These are phyloP conservation scores for Rhynchophorus ferrugineus DNA, from an alignment of 1,140 invertebrate genomes.

Conservation along the genomic window DNA sequence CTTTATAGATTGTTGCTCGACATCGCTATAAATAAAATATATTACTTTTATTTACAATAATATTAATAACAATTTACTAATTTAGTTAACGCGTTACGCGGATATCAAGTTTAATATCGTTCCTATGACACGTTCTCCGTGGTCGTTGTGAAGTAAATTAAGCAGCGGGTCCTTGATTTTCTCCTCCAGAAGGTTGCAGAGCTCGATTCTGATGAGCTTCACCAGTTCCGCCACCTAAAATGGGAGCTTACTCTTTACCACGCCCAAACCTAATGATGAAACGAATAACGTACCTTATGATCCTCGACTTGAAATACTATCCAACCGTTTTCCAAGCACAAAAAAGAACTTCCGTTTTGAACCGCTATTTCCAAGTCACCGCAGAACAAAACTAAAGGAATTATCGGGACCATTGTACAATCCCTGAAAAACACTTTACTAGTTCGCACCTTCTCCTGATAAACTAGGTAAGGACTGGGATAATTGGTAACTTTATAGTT, in stretches of 20 bases:
- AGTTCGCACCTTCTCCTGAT: constrained; percentile 78
- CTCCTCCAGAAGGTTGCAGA: constrained; percentile 66
- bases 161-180: constrained; percentile 74
- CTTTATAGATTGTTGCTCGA: too few species aligned
- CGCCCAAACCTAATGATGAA: not conserved
- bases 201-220: constrained; percentile 62
- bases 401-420: constrained; percentile 68
- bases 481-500: constrained; percentile 59
- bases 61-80: too few species aligned
- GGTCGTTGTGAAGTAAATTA: constrained; percentile 66
- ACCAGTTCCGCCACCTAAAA: constrained; percentile 65
- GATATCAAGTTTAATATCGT: constrained; percentile 64
- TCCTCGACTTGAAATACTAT: constrained; percentile 71
- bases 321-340: constrained; percentile 77
- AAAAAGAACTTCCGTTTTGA: constrained; percentile 63
- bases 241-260: not conserved
- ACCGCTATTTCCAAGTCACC: constrained; percentile 64
- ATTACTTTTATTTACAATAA: too few species aligned
- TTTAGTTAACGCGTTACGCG: too few species aligned
- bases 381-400: constrained; percentile 75
- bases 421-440: constrained; percentile 72
- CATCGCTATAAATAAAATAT: too few species aligned
- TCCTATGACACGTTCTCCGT: constrained; percentile 67
- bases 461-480: constrained; percentile 70
- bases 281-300: constrained; percentile 50